Base-by-base conservation (phyloP, 1,140 invertebrate species). In the Drosophila grimshawi region DNA sequence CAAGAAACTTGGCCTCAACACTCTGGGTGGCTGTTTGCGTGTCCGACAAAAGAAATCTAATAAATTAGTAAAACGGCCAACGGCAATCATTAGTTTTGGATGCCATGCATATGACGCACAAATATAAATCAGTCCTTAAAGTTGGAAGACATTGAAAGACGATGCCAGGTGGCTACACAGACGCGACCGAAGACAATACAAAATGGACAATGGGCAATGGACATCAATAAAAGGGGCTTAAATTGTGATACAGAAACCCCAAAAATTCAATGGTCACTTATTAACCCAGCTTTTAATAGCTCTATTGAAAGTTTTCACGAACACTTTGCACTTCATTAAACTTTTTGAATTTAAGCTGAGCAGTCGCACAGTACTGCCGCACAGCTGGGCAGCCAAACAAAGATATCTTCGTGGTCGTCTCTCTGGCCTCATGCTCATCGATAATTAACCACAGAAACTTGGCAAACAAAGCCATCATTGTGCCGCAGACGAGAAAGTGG, bases 291-390 rank as follows among this genome's bases (percentile, higher is more conserved):
- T 74, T 74, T 85, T 80, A 82, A 66, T 65, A 49, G 61, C 57
- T 79, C 62, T 64, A 69, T 69, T 48, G 29, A 82, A 88, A 70
- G 63, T 72, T 55, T 35, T 37, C 32, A 51, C 61, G 48, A 81
- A 78, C 83, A 63, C 77, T 86, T 86, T 89, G 83, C 85, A 89
- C 80, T 86, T 88, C 85, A 86, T 85, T 85, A 86, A 85, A 85
- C 81, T 85, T 85, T 51, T 78, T 52, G 73, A 69, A 70, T 86
- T 51, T 49, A 70, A 69, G 19, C 63, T 32, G 53, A 52, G 53
- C 53, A 64, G 7, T 55, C 8, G 29, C 35, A 59, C 30, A 32
- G 66, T 19, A 46, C 33, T 19, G 10, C 33, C 49, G 39, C 39
- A 43, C 55, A 43, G 39, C 55, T 32, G 35, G 52, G 32, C 51